A percentile compares a stretch with the other conserved stretches of the same genome.
Evolutionary conservation across 1,140 invertebrate genomes (phyloP).

Genomic region (Megathymus violae): DNA sequence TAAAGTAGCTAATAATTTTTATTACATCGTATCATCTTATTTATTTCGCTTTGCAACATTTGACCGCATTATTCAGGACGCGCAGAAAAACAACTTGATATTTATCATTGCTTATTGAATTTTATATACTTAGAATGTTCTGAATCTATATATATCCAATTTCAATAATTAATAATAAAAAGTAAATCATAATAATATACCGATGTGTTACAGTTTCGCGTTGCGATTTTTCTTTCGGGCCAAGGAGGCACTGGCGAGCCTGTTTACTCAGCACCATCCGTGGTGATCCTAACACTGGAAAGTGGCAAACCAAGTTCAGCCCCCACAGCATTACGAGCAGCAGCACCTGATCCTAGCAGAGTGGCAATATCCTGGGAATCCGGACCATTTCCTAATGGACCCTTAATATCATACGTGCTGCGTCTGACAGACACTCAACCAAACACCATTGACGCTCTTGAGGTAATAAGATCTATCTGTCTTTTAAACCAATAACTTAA

Average conservation of each 20-base stretch:
- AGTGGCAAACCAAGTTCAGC: constrained; percentile 89
- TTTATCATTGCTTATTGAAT: constrained; percentile 1
- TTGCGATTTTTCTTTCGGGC: constrained; percentile 88
- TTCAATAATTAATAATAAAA: background rate
- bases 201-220: constrained; percentile 89
- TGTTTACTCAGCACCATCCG: constrained; percentile 91
- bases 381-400: constrained; percentile 93
- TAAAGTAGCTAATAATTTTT: too few species aligned
- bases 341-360: constrained; percentile 91
- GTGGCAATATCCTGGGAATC: constrained; percentile 95
- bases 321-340: constrained; percentile 89
- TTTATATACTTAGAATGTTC: background rate
- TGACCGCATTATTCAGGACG: background rate
- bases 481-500: too few species aligned
- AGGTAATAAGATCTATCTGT: constrained; percentile 84
- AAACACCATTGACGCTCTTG: constrained; percentile 86
- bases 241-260: constrained; percentile 86
- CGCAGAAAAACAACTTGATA: background rate
- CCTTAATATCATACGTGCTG: constrained; percentile 92
- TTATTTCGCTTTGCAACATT: background rate
- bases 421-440: constrained; percentile 85
- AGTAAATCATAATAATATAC: background rate
- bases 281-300: constrained; percentile 91
- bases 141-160: background rate
- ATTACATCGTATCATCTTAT: background rate